Base-by-base conservation (phyloP, 2,797 vertebrate species). In the Diplodus puntazzo region DNA sequence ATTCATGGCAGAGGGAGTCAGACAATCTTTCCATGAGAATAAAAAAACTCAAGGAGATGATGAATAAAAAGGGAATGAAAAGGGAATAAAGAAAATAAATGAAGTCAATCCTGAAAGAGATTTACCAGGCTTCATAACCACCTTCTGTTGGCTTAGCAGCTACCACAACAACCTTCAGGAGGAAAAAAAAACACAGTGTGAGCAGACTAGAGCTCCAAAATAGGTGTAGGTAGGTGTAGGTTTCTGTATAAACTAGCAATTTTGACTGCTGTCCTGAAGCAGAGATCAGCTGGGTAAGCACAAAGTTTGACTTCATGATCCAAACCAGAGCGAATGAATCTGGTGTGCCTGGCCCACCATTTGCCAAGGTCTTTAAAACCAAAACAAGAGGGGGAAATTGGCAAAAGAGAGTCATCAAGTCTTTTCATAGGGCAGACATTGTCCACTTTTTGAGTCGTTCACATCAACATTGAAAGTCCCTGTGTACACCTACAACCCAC, bases 321-420 rank as follows among this genome's bases (percentile, higher is more conserved):
- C 54, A 54, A 53, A 59, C 66, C 64, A 30, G 27, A 59, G 55
- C 43, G 13, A 71, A 80, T 82, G 64, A 63, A 68, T 69, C 75
- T 27, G 52, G 69, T 20, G 46, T 65, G 66, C 42, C 76, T 49
- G 11, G 61, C 21, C 54, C 69, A 43, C 43, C 45, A 61, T 73
- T 81, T 81, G 53, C 60, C 61, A 80, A 70, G 64, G 57, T 61
- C 57, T 73, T 73, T 46, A 50, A 62, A 85, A 81, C 55, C 75
- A 74, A 80, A 86, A 83, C 57, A 65, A 63, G 46, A 57, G 16
- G 23, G 16, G 23, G n/a, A 70, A 80, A 73, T 80, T 63, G 70
- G 25, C 34, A 16, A 54, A 50, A 39, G 65, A 59, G 42, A 61
- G 49, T 73, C 65, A 75, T 64, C 57, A 5, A 76, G 75, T 69